Conservation (phyloP, 2,797 vertebrate genomes). For the Lepus oiostolus region DNA sequence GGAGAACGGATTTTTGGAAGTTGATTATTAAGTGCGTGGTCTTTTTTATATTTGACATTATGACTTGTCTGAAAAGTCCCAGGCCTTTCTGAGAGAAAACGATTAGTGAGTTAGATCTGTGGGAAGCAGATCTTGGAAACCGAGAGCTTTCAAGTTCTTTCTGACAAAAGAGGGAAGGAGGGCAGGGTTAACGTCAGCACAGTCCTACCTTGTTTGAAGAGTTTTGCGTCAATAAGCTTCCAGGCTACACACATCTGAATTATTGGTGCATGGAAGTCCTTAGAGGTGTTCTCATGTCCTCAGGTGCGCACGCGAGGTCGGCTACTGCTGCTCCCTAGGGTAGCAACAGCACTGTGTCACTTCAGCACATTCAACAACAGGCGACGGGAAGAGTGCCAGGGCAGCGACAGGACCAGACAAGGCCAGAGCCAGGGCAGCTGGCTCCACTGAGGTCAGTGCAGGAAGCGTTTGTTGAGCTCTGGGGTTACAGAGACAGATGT, state of each 20-base stretch:
- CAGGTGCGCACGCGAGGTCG: rapidly evolving
- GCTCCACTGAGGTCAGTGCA: background rate
- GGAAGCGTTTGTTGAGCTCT: background rate
- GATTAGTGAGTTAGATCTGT: background rate
- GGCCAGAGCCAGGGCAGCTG: background rate
- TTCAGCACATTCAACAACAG: background rate
- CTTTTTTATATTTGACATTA: background rate
- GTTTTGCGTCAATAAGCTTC: background rate
- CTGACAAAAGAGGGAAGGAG: background rate
- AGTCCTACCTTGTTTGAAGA: background rate
- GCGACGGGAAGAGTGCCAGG: background rate
- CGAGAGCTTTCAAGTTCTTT: background rate
- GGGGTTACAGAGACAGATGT: background rate
- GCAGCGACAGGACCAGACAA: background rate
- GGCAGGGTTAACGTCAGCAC: background rate
- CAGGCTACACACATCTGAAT: background rate
- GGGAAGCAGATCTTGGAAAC: background rate
- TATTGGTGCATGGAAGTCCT: background rate
- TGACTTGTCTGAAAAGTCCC: background rate
- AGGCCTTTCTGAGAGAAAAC: background rate
- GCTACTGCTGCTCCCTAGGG: background rate
- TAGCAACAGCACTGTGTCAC: background rate
- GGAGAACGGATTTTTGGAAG: background rate
- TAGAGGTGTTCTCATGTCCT: background rate
- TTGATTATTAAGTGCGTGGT: background rate